phyloP scores from a whole-genome alignment of 2,888 invertebrate species.

The Metopia argyrocephala region DNA sequence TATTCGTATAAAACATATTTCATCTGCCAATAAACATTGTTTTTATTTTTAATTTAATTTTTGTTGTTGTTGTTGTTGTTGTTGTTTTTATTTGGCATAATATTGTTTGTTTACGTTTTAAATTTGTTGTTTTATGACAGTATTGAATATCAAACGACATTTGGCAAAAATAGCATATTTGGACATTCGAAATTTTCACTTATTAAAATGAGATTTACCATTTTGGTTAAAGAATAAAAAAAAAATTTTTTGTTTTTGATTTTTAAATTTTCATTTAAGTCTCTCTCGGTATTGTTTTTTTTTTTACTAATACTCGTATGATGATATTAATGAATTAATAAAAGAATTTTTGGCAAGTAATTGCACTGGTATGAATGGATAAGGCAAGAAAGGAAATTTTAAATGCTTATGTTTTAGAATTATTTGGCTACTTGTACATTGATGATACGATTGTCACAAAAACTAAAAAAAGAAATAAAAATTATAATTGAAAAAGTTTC shows the following conservation, averaged over 20 bases:
- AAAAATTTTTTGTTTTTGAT: no score
- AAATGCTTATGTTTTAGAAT: no score
- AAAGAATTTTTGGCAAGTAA: background rate
- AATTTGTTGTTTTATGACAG: conserved; percentile 43
- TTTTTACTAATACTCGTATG: no score
- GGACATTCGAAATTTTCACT: conserved; percentile 65
- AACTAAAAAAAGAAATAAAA: no score
- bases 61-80: conserved; percentile 4
- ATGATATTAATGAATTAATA: conserved; percentile 5
- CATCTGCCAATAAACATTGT: conserved; percentile 17
- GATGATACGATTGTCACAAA: no score
- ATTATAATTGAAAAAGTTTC: no score
- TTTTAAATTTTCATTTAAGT: no score
- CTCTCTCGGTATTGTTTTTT: no score
- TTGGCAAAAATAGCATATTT: conserved; percentile 54
- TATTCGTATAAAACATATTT: conserved; percentile 14
- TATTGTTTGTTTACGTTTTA: conserved; percentile 31
- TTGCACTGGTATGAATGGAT: background rate
- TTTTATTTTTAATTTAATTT: no score
- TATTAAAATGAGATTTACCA: conserved; percentile 66
- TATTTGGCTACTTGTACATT: no score
- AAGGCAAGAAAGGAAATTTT: conserved; percentile 8
- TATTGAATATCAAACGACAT: conserved; percentile 52
- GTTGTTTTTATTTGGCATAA: conserved; percentile 40
- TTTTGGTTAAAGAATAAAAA: no score